phyloP scores from a whole-genome alignment of 2,888 invertebrate species.

The Aporophyla nigra region DNA sequence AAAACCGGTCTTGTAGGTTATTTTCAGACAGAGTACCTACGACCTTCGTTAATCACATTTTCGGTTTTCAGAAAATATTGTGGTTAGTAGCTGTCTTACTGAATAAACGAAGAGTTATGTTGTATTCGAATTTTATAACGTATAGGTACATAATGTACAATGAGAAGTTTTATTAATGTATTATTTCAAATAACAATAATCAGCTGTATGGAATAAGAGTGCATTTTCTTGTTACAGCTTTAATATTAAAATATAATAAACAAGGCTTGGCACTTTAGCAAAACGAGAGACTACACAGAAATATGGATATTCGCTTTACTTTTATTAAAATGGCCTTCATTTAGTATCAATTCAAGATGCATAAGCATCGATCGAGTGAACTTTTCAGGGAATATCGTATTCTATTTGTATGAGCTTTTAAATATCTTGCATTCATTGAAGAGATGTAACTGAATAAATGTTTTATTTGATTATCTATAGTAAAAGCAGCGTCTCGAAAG shows the following conservation, averaged over 20 bases:
- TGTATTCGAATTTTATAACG: too few species aligned
- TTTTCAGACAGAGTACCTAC: background rate
- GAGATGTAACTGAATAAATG: background rate
- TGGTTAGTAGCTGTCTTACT: too few species aligned
- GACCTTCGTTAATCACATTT: too few species aligned
- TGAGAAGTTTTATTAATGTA: too few species aligned
- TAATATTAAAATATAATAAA: constrained; percentile 1
- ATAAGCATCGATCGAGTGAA: constrained; percentile 4
- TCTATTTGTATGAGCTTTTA: constrained; percentile 15
- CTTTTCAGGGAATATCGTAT: constrained; percentile 14
- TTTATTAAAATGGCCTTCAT: constrained; percentile 16
- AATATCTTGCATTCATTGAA: background rate
- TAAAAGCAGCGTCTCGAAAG: background rate
- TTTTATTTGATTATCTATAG: background rate
- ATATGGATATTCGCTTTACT: constrained; percentile 1
- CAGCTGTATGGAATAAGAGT: background rate
- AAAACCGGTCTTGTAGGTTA: background rate
- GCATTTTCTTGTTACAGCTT: background rate
- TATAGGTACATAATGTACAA: too few species aligned
- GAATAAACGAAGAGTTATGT: too few species aligned
- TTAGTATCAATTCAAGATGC: constrained; percentile 11
- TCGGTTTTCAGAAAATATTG: background rate
- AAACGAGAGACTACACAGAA: constrained; percentile 3
- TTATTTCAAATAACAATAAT: too few species aligned
- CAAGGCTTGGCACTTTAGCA: background rate